Conservation (phyloP, 2,797 vertebrate species). For the Clarias fuscus region DNA sequence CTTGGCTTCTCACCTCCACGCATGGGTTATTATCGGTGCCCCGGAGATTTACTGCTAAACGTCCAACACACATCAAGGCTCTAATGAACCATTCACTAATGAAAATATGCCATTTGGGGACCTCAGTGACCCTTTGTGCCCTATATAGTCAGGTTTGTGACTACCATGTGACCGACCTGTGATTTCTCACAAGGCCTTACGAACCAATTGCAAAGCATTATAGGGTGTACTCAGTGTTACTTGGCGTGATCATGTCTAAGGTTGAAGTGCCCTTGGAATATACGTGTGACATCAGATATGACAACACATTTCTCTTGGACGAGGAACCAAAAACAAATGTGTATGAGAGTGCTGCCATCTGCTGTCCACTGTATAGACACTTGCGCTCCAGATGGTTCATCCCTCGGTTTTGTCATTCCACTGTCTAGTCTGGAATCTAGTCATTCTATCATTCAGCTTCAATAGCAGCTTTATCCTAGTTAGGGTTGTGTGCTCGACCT, state of each 20-base stretch:
- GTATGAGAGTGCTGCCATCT: constrained; percentile 48
- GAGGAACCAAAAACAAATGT: not conserved
- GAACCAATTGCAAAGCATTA: not conserved
- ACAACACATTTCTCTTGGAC: no score
- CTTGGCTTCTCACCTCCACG: not conserved
- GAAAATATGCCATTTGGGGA: not conserved
- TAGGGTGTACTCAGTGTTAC: no score
- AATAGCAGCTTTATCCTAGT: not conserved
- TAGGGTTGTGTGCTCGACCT: not conserved
- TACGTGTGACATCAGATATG: not conserved
- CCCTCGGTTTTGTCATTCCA: not conserved
- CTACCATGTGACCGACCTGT: not conserved
- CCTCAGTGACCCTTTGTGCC: not conserved
- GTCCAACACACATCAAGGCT: not conserved
- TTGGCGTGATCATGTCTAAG: not conserved
- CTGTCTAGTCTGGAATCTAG: not conserved
- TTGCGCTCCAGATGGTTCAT: not conserved
- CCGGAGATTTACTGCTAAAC: constrained; percentile 5
- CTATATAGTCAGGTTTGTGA: not conserved
- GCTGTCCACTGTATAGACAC: constrained; percentile 33
- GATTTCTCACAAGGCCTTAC: not conserved
- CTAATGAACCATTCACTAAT: constrained; percentile 14
- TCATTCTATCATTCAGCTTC: not conserved
- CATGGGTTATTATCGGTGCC: not conserved
- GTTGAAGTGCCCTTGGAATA: not conserved